Base-by-base conservation (phyloP, 2,113 vertebrate genomes). In the Aviceda subcristata region DNA sequence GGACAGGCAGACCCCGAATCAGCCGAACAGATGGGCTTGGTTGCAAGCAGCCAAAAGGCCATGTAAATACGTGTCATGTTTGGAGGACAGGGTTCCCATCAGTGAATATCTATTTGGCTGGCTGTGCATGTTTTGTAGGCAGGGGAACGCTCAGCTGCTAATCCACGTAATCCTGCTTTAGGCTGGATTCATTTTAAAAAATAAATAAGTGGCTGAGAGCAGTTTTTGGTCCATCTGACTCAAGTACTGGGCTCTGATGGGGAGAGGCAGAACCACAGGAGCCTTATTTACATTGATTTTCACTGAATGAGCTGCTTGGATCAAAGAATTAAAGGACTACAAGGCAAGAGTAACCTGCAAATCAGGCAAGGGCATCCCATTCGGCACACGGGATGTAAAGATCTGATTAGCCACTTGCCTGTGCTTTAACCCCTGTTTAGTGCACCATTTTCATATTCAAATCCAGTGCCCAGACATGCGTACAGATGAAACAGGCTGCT, bases 121-220 rank as follows among this genome's bases (percentile, higher is more conserved):
- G 86, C 67, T 64, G 32, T 19, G 48, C 51, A 8, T 29, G 90
- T 72, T 94, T 63, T 6, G 26, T 19, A 94, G 96, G 86, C 92
- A 96, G 53, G 88, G 89, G 95, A 93, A 76, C 57, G 88, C 86
- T 95, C 92, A 8, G 76, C 86, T 90, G 94, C 79, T 97, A 96
- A 95, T 97, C 94, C 95, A 64, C 18, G 2, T 94, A 94, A 97
- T 96, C 94, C 94, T 87, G 94, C 86, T 94, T 69, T 53, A 67
- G 95, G 90, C 96, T 92, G 94, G 91, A 67, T 77, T 86, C 68
- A 4, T 77, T 96, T 86, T 26, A 79, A 91, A 92, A 92, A 94
- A 93, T 94, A 95, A 96, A 86, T 90, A 92, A 96, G 60, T 92
- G 79, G 57, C 92, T 94, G 82, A 92, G 67, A 73, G 75, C 86